Evolutionary conservation across 2,113 vertebrate species (phyloP).

Genomic region (Mohoua ochrocephala): DNA sequence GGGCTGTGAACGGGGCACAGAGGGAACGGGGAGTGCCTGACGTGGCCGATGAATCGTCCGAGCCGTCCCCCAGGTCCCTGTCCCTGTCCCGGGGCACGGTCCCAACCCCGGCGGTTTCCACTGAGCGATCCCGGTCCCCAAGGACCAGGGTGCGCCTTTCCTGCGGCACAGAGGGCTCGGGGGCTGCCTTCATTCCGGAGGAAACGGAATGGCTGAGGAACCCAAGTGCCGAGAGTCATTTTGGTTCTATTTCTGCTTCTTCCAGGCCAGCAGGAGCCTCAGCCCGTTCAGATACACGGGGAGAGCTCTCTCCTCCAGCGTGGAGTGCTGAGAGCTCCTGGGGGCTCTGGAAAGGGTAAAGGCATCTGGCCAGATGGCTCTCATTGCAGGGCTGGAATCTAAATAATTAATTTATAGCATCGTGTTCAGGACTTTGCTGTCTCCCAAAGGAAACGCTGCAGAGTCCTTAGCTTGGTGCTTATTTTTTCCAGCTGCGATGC

Average conservation of each 20-base stretch:
- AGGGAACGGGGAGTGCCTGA: no score
- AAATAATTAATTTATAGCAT: not conserved
- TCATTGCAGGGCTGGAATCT: not conserved
- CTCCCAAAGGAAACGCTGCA: not conserved
- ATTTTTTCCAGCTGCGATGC: not conserved
- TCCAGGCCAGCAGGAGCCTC: not conserved
- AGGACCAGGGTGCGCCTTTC: fast-evolving
- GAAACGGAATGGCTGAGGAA: fast-evolving
- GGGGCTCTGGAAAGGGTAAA: not conserved
- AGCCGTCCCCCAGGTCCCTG: not conserved
- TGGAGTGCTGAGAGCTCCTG: not conserved
- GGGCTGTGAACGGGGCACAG: fast-evolving
- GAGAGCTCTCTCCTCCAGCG: not conserved
- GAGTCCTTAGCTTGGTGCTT: not conserved
- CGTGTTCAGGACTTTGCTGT: not conserved
- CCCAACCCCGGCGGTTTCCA: not conserved
- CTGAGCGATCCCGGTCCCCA: fast-evolving
- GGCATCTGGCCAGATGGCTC: not conserved
- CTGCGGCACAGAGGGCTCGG: fast-evolving
- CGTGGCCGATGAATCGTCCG: not conserved
- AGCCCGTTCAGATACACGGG: fast-evolving
- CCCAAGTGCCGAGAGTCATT: fast-evolving
- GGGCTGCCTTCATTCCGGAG: not conserved
- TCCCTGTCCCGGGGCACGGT: not conserved
- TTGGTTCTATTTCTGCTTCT: not conserved